These are phyloP conservation scores for Serripes groenlandicus DNA, from an alignment of 2,888 invertebrate species.

Conservation along the genomic window DNA sequence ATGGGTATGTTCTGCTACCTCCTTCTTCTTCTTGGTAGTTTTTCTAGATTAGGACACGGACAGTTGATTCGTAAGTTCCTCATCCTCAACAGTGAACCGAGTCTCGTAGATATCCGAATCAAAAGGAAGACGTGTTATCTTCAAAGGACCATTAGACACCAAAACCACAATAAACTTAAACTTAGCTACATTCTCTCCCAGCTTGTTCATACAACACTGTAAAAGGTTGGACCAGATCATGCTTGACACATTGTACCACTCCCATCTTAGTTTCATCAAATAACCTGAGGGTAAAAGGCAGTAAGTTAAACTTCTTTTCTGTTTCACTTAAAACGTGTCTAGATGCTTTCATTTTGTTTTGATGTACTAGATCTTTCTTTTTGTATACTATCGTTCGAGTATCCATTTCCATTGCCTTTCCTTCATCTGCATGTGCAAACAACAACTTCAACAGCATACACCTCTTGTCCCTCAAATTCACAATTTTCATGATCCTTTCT, in stretches of 20 bases:
- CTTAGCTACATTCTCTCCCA: conserved; percentile 97
- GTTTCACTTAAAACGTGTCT: conserved; percentile 89
- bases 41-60: too few species aligned
- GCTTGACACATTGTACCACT: conserved; percentile 98
- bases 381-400: conserved; percentile 99
- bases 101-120: conserved; percentile 93
- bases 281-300: conserved; percentile 96
- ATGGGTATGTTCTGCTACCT: too few species aligned
- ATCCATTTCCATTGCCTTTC: conserved; percentile 91
- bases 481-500: conserved; percentile 98
- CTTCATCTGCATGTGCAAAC: conserved; percentile 98
- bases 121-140: conserved; percentile 97
- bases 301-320: conserved; percentile 93
- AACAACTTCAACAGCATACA: conserved; percentile 99
- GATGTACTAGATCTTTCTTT: conserved; percentile 98
- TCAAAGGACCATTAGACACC: conserved; percentile 98
- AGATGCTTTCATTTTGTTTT: conserved; percentile 98
- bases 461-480: conserved; percentile 98
- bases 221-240: conserved; percentile 99
- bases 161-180: conserved; percentile 99
- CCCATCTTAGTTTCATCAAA: conserved; percentile 99
- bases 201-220: conserved; percentile 92
- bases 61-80: too few species aligned
- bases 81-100: conserved; percentile 94
- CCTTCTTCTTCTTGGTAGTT: too few species aligned